phyloP scores from a whole-genome alignment of 2,113 vertebrate species.

The Pardalotus punctatus region DNA sequence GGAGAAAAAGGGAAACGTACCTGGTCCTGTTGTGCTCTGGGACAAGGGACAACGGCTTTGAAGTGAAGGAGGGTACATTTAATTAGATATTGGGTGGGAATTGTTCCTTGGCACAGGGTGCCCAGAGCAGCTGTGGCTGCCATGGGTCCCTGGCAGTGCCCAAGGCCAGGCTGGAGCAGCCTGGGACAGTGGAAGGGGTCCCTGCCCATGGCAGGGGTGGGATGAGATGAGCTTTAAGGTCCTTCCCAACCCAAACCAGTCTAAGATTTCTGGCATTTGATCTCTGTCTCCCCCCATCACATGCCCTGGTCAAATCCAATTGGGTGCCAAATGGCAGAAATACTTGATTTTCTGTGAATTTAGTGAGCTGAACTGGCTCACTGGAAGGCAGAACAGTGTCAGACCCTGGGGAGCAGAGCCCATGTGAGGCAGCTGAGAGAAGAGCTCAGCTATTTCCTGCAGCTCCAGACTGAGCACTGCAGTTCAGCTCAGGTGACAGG shows the following conservation, averaged over 20 bases:
- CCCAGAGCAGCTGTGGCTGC: not conserved
- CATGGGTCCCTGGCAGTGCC: not conserved
- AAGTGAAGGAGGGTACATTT: not conserved
- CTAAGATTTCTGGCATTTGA: not conserved
- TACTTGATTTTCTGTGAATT: not conserved
- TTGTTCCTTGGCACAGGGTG: not conserved
- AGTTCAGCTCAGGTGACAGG: not conserved
- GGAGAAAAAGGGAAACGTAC: not conserved
- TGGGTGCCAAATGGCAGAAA: not conserved
- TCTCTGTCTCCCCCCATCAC: not conserved
- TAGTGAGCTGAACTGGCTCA: not conserved
- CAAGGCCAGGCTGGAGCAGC: not conserved
- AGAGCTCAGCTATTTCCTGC: not conserved
- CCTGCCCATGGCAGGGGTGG: not conserved
- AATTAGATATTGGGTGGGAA: fast-evolving
- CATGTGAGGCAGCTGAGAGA: not conserved
- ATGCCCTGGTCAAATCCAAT: not conserved
- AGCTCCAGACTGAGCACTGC: not conserved
- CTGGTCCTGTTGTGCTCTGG: not conserved
- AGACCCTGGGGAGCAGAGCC: not conserved
- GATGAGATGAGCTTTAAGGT: fast-evolving
- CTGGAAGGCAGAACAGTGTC: not conserved
- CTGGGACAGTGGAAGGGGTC: not conserved
- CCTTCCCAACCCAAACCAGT: not conserved
- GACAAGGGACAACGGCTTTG: not conserved